Conservation (phyloP, 2,888 invertebrate genomes). For the Trissolcus japonicus region DNA sequence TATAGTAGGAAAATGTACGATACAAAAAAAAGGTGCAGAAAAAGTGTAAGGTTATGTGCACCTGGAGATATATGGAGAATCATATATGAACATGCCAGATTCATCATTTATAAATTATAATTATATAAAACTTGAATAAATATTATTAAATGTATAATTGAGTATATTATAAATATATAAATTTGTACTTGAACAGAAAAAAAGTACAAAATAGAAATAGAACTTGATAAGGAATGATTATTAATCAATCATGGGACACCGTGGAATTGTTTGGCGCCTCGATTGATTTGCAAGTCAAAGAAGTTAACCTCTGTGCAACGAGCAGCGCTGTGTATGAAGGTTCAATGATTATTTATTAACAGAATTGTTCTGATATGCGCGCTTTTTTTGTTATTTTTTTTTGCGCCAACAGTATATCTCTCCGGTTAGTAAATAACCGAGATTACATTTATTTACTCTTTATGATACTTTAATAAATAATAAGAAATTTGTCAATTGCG, state of each 20-base stretch:
- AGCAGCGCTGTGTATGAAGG: constrained; percentile 40
- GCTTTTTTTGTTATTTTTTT: too few relatives aligned
- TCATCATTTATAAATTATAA: background rate
- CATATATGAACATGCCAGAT: background rate
- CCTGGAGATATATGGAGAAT: too few relatives aligned
- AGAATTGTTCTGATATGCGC: constrained; percentile 25
- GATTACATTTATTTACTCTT: background rate
- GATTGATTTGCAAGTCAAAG: constrained; percentile 42
- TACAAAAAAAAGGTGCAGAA: too few relatives aligned
- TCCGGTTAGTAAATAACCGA: background rate
- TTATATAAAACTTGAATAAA: too few relatives aligned
- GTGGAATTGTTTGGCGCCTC: constrained; percentile 17
- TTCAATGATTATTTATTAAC: constrained; percentile 48
- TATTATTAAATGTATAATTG: too few relatives aligned
- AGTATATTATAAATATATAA: too few relatives aligned
- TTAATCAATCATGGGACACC: constrained; percentile 42
- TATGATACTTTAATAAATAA: background rate
- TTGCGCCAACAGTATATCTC: constrained; percentile 10
- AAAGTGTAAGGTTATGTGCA: too few relatives aligned
- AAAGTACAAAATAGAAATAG: background rate
- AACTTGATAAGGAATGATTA: background rate
- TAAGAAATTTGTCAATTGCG: too few relatives aligned
- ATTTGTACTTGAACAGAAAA: background rate
- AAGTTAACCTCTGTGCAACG: constrained; percentile 46
- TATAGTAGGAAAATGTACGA: too few relatives aligned